Evolutionary conservation across 2,797 vertebrate genomes (phyloP).

Genomic region (Argya squamiceps): DNA sequence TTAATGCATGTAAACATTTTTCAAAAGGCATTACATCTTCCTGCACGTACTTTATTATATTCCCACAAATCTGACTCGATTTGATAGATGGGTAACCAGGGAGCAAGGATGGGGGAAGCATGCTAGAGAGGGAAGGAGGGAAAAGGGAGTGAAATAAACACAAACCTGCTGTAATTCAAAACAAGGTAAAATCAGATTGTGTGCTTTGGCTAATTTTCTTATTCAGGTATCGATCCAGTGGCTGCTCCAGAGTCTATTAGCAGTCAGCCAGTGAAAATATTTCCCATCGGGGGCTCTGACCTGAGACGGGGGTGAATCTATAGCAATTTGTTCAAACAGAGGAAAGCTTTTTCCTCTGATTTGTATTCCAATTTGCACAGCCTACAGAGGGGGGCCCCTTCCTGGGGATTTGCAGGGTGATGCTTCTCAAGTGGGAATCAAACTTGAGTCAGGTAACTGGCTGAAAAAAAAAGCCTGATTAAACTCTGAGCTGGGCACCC

Average conservation of each 20-base stretch:
- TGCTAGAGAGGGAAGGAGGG: conserved; percentile 16
- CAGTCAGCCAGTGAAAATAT: conserved; percentile 83
- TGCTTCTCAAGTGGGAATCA: conserved; percentile 9
- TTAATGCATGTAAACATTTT: conserved; percentile 67
- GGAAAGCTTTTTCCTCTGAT: conserved; percentile 78
- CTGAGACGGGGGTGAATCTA: conserved; percentile 80
- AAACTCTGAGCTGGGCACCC: neutral
- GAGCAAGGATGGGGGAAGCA: neutral
- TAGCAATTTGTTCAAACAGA: conserved; percentile 85
- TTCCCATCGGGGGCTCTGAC: conserved; percentile 81
- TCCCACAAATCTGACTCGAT: conserved; percentile 62
- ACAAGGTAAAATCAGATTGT: conserved; percentile 74
- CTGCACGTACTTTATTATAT: conserved; percentile 66
- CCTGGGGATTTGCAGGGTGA: neutral
- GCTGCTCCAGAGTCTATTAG: conserved; percentile 83
- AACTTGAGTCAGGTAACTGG: neutral
- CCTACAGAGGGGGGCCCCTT: conserved; percentile 9
- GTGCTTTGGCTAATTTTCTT: conserved; percentile 82
- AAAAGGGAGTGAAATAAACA: conserved; percentile 41
- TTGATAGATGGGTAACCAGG: conserved; percentile 64
- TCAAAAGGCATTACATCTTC: conserved; percentile 63
- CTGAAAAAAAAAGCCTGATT: neutral
- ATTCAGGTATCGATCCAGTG: conserved; percentile 75
- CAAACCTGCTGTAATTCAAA: conserved; percentile 72
- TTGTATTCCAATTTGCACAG: conserved; percentile 81